Evolutionary conservation across 2,797 vertebrate genomes (phyloP).

Genomic region (Lagocephalus sceleratus): DNA sequence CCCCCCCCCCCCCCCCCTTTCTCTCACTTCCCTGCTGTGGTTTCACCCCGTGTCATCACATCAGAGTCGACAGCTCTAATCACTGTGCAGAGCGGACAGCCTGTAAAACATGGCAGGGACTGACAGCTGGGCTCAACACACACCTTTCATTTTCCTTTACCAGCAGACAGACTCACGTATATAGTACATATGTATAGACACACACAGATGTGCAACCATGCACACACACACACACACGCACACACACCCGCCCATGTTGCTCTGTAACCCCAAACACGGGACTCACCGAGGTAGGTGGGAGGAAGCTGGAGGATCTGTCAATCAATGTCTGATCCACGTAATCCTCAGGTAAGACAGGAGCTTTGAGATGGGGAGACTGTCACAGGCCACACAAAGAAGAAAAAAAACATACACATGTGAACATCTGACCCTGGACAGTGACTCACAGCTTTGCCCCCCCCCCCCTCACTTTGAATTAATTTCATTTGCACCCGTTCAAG

Average conservation of each 20-base stretch:
- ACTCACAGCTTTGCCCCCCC: slow-evolving; percentile 5
- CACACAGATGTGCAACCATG: not conserved
- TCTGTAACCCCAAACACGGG: slow-evolving; percentile 57
- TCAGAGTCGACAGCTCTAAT: slow-evolving; percentile 75
- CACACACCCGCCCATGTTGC: slow-evolving; percentile 44
- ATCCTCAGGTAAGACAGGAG: slow-evolving; percentile 75
- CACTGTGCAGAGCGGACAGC: slow-evolving; percentile 68
- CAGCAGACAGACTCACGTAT: slow-evolving; percentile 37
- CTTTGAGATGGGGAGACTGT: slow-evolving; percentile 65
- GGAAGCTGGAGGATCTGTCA: slow-evolving; percentile 54
- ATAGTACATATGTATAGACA: slow-evolving; percentile 15
- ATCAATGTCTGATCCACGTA: slow-evolving; percentile 74
- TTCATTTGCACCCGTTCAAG: slow-evolving; percentile 12
- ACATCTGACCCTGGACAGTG: slow-evolving; percentile 42
- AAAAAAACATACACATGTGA: slow-evolving; percentile 30
- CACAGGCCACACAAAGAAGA: slow-evolving; percentile 37
- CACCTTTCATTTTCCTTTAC: slow-evolving; percentile 68
- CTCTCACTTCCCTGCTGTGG: slow-evolving; percentile 60
- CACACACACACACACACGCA: slow-evolving; percentile 16
- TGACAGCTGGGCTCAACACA: slow-evolving; percentile 73
- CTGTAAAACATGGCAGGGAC: slow-evolving; percentile 80
- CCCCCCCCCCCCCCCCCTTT: slow-evolving; percentile 19
- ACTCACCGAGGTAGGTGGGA: slow-evolving; percentile 21
- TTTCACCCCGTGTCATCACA: slow-evolving; percentile 75
- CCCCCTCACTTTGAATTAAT: slow-evolving; percentile 34